phyloP scores from a whole-genome alignment of 2,888 invertebrate species.

The Rotaria socialis region DNA sequence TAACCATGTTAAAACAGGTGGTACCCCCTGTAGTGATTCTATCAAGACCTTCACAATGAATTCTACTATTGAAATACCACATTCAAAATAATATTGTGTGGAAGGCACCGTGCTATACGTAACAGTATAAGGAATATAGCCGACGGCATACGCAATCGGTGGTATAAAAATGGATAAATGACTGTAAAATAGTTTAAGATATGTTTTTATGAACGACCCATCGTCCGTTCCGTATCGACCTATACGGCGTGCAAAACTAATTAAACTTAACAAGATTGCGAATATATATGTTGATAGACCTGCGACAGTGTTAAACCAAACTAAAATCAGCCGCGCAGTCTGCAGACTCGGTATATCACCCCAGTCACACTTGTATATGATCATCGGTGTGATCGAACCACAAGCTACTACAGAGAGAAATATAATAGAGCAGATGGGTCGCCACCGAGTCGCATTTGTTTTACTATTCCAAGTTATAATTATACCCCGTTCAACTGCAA shows the following conservation, averaged over 20 bases:
- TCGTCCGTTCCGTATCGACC: background rate
- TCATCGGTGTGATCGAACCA: background rate
- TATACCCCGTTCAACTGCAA: background rate
- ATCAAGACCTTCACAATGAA: too few species aligned
- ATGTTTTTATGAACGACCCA: background rate
- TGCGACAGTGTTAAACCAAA: background rate
- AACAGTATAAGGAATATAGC: background rate
- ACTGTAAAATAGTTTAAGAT: background rate
- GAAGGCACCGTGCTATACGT: too few species aligned
- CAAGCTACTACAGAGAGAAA: background rate
- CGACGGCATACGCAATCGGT: background rate
- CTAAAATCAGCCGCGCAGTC: background rate
- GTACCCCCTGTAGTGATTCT: too few species aligned
- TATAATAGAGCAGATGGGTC: background rate
- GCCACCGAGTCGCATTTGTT: background rate
- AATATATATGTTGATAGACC: background rate
- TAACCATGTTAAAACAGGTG: too few species aligned
- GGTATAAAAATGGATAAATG: background rate
- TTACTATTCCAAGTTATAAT: background rate
- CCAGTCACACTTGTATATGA: background rate
- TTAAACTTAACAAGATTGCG: background rate
- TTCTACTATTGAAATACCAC: too few species aligned
- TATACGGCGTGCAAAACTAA: background rate
- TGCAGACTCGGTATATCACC: background rate
- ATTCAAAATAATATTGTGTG: too few species aligned